Evolutionary conservation across 2,888 invertebrate species (phyloP), one percentile per base, ranked within the genome.

Genomic region (Eubasilissa splendida): DNA sequence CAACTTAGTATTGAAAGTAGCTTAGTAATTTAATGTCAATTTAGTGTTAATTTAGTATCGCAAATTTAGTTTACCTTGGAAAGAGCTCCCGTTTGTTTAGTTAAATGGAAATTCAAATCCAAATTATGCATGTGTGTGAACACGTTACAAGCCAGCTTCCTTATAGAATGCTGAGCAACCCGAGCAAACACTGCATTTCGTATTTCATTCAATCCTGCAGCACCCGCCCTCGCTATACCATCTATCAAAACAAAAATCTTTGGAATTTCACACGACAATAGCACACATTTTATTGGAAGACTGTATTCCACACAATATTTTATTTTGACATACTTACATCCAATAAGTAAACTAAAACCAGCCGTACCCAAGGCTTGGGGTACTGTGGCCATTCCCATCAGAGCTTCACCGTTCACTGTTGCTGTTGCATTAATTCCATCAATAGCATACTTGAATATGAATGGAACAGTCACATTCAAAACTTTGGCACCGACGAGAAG

Each of bases 151-250:
- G 99, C 98, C 81, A 99, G 95, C 88, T 94, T 93, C 74, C 99
- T 91, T 84, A 99, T 98, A 22, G 99, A 99, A 88, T 97, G 96
- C 87, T 99, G 99, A 0, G 99, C 98, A 7, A 99, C 99, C 87
- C 94, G 95, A 1, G 98, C 98, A 90, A 99, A 99, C 68, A 99
- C 97, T 0, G 99, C 99, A 90, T 99, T 99, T 56, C 99, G 91
- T 22, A 99, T 88, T 90, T 99, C 99, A 89, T 98, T 99, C 88
- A 99, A 97, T 33, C 95, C 96, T 0, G 97, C 94, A 2, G 99
- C 95, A 71, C 97, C 95, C 3, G 95, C 95, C 84, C 99, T 92
- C 0, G 99, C 98, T 82, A 97, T 89, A 80, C 99, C 99, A 92
- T 99, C 99, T 99, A 8, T 31, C 71, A 66, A 63, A 53, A n/a